Base-by-base conservation (phyloP, 35 echinoderm and acorn worm genomes). In the Ophioderma brevispina region DNA sequence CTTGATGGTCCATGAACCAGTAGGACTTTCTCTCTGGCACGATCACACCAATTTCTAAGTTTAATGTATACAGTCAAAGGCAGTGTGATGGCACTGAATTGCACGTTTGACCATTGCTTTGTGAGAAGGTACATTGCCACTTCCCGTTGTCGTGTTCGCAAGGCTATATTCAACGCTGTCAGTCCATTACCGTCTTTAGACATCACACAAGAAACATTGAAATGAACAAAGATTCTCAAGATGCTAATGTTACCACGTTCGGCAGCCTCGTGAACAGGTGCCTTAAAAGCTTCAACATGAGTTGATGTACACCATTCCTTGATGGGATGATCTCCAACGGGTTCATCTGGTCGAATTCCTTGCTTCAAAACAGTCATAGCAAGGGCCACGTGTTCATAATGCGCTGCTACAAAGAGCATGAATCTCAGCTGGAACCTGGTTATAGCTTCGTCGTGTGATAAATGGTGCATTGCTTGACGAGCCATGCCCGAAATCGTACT, bases 91-190 rank as follows among this genome's bases (percentile, higher is more conserved):
- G 93, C 93, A 70, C 82, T 95, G 49, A 92, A 98, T 79, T 94
- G 93, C 21, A 98, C 93, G 87, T 92, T 98, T n/a, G 96, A 90
- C 96, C 96, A 98, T 75, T 98, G 96, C 75, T 98, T 98, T 15
- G 96, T 95, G 36, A 98, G 89, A 0, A 98, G 81, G 64, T 98
- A 98, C 13, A 98, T 36, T 8, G 96, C 96, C 0, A 95, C 96
- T 36, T 98, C 96, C 40, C 93, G 78, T 63, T 98, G 76, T 43
- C 95, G 96, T 59, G 92, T 92, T 18, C 96, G 76, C 0, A 98
- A 80, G 36, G 96, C 90, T 25, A 98, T 79, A 76, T 94, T 98
- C 13, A 98, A 55, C 46, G 81, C 90, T 15, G 93, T 98, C 13
- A 98, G 81, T 40, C 93, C 96, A 55, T 93, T 98, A 5, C 96